A percentile compares a stretch with the other conserved stretches of the same genome.
phyloP scores from a whole-genome alignment of 2,797 vertebrate species.

The Sebastes taczanowskii region DNA sequence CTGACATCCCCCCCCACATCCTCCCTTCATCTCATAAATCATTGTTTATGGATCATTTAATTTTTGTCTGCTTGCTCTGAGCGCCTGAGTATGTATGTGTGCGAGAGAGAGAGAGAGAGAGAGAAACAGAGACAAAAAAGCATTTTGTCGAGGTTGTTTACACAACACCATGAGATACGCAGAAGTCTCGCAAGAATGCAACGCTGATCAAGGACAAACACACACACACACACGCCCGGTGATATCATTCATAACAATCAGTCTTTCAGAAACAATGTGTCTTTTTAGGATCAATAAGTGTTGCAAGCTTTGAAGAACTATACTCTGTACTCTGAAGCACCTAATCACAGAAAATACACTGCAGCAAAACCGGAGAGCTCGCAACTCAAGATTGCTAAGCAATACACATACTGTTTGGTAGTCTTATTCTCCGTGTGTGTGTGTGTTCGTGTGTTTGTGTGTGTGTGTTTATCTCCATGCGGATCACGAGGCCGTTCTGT shows the following conservation, averaged over 20 bases:
- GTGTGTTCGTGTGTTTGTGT: conserved; percentile 11
- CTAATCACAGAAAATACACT: conserved; percentile 34
- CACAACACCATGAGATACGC: conserved; percentile 28
- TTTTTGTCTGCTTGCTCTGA: conserved; percentile 36
- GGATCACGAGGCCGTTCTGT: conserved; percentile 68
- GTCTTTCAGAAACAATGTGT: conserved; percentile 37
- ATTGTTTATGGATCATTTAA: conserved; percentile 77
- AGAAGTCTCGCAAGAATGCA: conserved; percentile 33
- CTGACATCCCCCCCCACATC: conserved; percentile 39
- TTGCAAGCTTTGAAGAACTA: conserved; percentile 8
- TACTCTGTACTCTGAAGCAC: conserved; percentile 17
- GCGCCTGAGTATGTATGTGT: neutral
- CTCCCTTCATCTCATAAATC: conserved; percentile 70
- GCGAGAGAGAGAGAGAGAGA: neutral
- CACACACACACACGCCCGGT: neutral
- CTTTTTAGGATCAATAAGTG: conserved; percentile 39
- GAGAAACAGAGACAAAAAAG: conserved; percentile 15
- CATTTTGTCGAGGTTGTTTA: conserved; percentile 49
- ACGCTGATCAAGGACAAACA: conserved; percentile 45
- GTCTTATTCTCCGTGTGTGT: conserved; percentile 5
- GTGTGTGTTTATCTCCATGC: conserved; percentile 64
- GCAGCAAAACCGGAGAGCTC: conserved; percentile 1
- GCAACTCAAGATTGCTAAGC: conserved; percentile 9
- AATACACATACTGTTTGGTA: conserved; percentile 19
- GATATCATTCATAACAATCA: conserved; percentile 30